Evolutionary conservation across 2,888 invertebrate species (phyloP), one percentile per base, ranked within the genome.

Genomic region (Diloba caeruleocephala): DNA sequence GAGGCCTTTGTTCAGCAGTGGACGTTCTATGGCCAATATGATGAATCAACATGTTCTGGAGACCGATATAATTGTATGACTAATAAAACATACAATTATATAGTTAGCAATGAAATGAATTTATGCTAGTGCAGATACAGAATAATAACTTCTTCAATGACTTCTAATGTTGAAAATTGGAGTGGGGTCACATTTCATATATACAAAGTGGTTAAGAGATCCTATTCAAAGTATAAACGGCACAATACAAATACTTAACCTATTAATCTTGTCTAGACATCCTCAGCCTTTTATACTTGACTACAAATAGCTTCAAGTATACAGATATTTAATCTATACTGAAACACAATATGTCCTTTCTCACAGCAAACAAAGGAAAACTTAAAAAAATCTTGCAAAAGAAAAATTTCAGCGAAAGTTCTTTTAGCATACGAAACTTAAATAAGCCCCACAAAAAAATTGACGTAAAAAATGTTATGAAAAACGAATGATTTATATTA

Each of bases 401-500:
- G 51, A 51, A 46, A 51, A 49, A 37, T 12, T 31, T 49, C 7
- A 15, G 31, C 17, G 14, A 54, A 71, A 60, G 51, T 63, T 60
- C 13, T 51, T 64, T 56, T 54, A 34, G 44, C 69, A 62, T 63
- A 54, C 48, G 55, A 67, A 72, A 74, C 71, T 72, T 68, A 71
- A 74, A 53, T 71, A 74, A 64, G 66, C 68, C 62, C 57, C 42
- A 45, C 37, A 58, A 65, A 68, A n/a, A 67, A 73, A 63, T 69
- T 53, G 66, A 73, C 54, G 67, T 66, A 71, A 74, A 76, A 76
- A 75, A 72, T 75, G 64, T 76, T 76, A 75, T 76, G 75, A 76
- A 76, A 76, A 74, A 72, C 74, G 64, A 76, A 76, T 76, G 76
- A 76, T 76, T 76, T 76, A 76, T 76, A 71, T 58, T 57, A 60